Percentiles rank a stretch among this genome's conserved stretches.
phyloP scores from a whole-genome alignment of 2,113 vertebrate species.

The chimpanzee (Pan troglodytes) region DNA sequence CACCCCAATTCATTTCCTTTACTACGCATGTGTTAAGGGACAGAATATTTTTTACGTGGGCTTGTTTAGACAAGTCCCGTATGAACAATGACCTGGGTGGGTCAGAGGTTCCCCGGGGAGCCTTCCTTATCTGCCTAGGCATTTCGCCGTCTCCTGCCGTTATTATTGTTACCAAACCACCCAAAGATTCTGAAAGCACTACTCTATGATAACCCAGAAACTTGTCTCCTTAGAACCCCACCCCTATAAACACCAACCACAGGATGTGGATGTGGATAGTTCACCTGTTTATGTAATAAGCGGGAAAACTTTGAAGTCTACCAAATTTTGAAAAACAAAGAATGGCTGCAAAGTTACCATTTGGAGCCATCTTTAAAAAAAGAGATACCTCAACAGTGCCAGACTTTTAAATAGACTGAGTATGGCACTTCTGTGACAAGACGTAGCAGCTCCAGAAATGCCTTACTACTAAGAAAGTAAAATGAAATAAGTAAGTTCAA shows the following conservation, averaged over 20 bases:
- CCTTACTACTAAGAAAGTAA: not conserved
- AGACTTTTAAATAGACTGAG: not conserved
- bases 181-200: not conserved
- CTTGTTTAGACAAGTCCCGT: too few species aligned
- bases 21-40: too few species aligned
- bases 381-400: not conserved
- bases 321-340: not conserved
- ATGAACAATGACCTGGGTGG: too few species aligned
- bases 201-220: not conserved
- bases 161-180: too few species aligned
- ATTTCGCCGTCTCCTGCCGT: too few species aligned
- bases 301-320: not conserved
- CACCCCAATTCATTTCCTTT: too few species aligned
- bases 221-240: fast-evolving
- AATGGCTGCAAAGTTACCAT: not conserved
- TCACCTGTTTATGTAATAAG: not conserved
- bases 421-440: not conserved
- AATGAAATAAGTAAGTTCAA: not conserved
- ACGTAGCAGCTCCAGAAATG: not conserved
- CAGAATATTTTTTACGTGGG: too few species aligned
- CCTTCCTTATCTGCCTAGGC: too few species aligned
- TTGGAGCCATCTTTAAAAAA: not conserved
- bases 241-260: too few species aligned
- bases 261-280: not conserved
- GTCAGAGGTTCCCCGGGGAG: too few species aligned